Evolutionary conservation across 2,797 vertebrate genomes (phyloP), one percentile per base, ranked within the genome.

Genomic region (Gallinago stenura): DNA sequence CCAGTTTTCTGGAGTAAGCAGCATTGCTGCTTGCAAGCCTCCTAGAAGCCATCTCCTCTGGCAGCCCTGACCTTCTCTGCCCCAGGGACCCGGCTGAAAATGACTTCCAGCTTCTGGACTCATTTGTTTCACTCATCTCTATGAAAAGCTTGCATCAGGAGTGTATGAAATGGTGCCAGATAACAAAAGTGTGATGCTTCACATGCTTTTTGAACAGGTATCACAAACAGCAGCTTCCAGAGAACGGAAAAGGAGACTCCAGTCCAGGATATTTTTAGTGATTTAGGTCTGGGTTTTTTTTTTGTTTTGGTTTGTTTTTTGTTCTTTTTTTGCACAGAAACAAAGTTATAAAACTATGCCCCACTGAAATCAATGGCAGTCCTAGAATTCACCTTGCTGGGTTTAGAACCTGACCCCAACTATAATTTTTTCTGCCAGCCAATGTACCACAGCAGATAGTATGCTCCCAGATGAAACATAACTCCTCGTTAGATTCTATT

Each of bases 181-280:
- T 35, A 25, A 82, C 54, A 19, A 37, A 70, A 70, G 45, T 21
- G 30, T 24, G 72, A 66, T 25, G 64, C 35, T 81, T 70, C 76
- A 65, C 9, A 6, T 35, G 56, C 17, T 87, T 90, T 82, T 82
- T 79, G 41, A 92, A 62, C 43, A 66, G 73, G 37, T 17, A 33
- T 39, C 62, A 82, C 30, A 70, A 89, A 81, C 0, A 78, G 15
- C 72, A 78, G n/a, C 50, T 69, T 68, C 10, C 20, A 82, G 58
- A 69, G 70, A 73, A 64, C 1, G 9, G 13, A 45, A n/a, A 93
- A 61, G 0, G 1, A 69, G 70, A 46, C 51, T 39, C 17, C 0
- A 0, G 12, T 11, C 51, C 41, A 35, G n/a, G 35, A 53, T 64
- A n/a, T 7, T 92, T 87, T 73, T 7, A 85, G 24, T 73, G 10